A percentile compares a stretch with the other conserved stretches of the same genome.
Evolutionary conservation across 2,797 vertebrate species (phyloP).

Genomic region (Varecia variegata): DNA sequence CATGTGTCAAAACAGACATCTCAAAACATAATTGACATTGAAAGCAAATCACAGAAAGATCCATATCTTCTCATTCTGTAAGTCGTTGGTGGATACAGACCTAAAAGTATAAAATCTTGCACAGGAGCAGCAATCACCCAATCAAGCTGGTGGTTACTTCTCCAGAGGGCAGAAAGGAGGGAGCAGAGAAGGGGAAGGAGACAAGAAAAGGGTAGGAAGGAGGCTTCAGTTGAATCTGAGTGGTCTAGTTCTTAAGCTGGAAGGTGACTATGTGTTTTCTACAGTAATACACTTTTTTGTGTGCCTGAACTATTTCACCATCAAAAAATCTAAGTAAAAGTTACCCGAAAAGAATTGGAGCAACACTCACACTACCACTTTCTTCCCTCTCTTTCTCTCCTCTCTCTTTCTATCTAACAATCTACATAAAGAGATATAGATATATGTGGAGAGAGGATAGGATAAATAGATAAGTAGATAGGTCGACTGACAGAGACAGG

Average conservation of each 20-base stretch:
- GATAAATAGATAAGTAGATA: not conserved
- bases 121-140: not conserved
- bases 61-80: not conserved
- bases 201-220: not conserved
- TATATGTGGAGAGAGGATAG: not conserved
- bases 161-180: not conserved
- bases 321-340: not conserved
- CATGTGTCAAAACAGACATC: not conserved
- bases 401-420: not conserved
- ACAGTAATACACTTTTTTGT: not conserved
- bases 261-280: not conserved
- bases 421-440: not conserved
- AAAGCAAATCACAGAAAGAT: not conserved
- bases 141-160: not conserved
- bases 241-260: not conserved
- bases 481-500: not conserved
- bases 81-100: not conserved
- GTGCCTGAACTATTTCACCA: not conserved
- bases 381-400: not conserved
- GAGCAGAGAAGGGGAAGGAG: not conserved
- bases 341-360: not conserved
- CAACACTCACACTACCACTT: not conserved
- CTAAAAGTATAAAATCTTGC: not conserved
- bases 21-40: not conserved
- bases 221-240: not conserved